Conservation (phyloP, 2,888 invertebrate genomes). For the Rhingia campestris region DNA sequence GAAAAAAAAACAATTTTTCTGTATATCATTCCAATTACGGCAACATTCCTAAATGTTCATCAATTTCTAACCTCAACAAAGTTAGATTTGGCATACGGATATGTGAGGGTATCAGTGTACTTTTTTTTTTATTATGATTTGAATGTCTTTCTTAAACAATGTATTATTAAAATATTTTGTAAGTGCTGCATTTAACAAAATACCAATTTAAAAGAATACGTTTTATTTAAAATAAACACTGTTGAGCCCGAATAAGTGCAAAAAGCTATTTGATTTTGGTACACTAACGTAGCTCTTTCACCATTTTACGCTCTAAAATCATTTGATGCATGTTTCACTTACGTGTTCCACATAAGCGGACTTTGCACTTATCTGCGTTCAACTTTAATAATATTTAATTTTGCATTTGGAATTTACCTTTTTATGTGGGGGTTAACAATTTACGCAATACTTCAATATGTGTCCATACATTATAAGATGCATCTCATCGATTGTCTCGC, state of each 20-base stretch:
- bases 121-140: slow-evolving; percentile 21
- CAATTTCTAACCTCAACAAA: too few species aligned
- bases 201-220: slow-evolving; percentile 30
- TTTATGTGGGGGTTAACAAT: slow-evolving; percentile 61
- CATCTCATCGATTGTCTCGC: slow-evolving; percentile 82
- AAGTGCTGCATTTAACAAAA: slow-evolving; percentile 59
- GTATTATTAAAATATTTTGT: slow-evolving; percentile 15
- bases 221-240: slow-evolving; percentile 1
- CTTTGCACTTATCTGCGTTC: too few species aligned
- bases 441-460: slow-evolving; percentile 82
- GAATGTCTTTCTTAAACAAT: slow-evolving; percentile 21
- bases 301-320: too few species aligned
- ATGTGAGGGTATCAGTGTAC: slow-evolving; percentile 28
- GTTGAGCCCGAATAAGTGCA: too few species aligned
- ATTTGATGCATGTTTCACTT: too few species aligned
- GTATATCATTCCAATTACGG: too few species aligned
- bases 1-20: too few species aligned
- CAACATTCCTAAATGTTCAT: too few species aligned
- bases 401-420: slow-evolving; percentile 53
- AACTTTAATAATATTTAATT: slow-evolving; percentile 31
- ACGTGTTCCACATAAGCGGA: too few species aligned
- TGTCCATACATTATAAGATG: slow-evolving; percentile 82
- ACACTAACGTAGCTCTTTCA: too few species aligned
- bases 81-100: slow-evolving; percentile 48
- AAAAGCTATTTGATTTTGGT: too few species aligned